phyloP scores from a whole-genome alignment of 2,888 invertebrate species.

The Pammene aurita region DNA sequence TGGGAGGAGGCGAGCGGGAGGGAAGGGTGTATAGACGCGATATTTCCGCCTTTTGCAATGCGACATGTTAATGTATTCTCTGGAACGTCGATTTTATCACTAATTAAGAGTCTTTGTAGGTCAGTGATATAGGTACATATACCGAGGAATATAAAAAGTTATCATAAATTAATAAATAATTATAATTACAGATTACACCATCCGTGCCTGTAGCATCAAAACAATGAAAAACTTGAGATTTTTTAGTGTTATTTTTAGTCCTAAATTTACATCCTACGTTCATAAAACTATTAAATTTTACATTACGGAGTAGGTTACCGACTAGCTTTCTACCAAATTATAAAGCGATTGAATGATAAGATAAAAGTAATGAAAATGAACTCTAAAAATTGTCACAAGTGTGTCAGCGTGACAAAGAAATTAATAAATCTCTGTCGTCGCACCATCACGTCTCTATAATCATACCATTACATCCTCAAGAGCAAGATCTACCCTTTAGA shows the following conservation, averaged over 20 bases:
- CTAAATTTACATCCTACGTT: too few species aligned
- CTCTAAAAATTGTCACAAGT: background rate
- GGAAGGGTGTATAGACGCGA: slow-evolving; percentile 22
- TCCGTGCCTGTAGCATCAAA: too few species aligned
- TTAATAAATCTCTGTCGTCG: slow-evolving; percentile 8
- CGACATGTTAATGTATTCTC: slow-evolving; percentile 37
- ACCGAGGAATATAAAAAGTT: background rate
- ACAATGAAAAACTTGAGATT: too few species aligned
- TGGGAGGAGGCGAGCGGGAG: slow-evolving; percentile 52
- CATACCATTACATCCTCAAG: slow-evolving; percentile 26
- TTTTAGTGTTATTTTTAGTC: too few species aligned
- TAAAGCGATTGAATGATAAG: background rate
- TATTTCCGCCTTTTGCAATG: slow-evolving; percentile 33
- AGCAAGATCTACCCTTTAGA: slow-evolving; percentile 29
- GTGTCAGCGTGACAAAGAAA: slow-evolving; percentile 4
- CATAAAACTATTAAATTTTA: too few species aligned
- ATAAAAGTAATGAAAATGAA: background rate
- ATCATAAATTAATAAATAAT: too few species aligned
- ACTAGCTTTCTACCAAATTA: too few species aligned
- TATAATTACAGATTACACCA: too few species aligned
- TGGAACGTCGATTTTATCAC: slow-evolving; percentile 13
- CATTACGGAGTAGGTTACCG: too few species aligned
- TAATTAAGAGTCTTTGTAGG: slow-evolving; percentile 1
- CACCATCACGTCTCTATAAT: slow-evolving; percentile 32
- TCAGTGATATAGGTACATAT: background rate